phyloP scores from a whole-genome alignment of 2,888 invertebrate genomes.

The Ethmia dodecea region DNA sequence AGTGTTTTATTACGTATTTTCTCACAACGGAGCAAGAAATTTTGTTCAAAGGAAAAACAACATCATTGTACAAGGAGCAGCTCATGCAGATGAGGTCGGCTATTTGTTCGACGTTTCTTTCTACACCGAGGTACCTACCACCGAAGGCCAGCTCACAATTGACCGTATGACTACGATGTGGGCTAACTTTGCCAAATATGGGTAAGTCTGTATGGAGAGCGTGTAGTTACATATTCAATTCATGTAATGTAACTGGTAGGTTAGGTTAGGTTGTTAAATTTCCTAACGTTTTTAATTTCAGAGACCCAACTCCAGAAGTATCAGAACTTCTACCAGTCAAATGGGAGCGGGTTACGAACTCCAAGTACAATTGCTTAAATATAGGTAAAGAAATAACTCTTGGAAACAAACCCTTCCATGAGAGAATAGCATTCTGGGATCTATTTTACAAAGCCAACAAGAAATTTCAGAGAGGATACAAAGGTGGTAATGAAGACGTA shows the following conservation, averaged over 20 bases:
- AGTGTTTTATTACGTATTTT: slow-evolving; percentile 49
- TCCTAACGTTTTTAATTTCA: slow-evolving; percentile 11
- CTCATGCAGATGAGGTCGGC: slow-evolving; percentile 43
- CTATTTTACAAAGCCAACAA: slow-evolving; percentile 9
- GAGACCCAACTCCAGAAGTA: slow-evolving; percentile 17
- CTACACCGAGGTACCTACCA: slow-evolving; percentile 17
- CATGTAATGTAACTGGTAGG: too few species aligned
- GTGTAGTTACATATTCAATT: too few species aligned
- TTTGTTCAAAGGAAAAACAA: slow-evolving; percentile 21
- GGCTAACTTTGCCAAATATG: slow-evolving; percentile 11
- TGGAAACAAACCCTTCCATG: slow-evolving; percentile 20
- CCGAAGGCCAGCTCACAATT: slow-evolving; percentile 35
- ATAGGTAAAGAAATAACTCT: slow-evolving; percentile 18
- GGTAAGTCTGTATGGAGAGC: slow-evolving; percentile 8
- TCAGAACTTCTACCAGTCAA: slow-evolving; percentile 15
- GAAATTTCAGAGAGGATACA: not conserved
- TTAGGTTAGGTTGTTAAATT: too few species aligned
- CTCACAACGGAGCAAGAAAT: slow-evolving; percentile 40
- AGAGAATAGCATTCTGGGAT: slow-evolving; percentile 30
- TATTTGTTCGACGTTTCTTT: slow-evolving; percentile 38
- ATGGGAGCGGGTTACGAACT: slow-evolving; percentile 15
- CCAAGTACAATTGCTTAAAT: slow-evolving; percentile 16
- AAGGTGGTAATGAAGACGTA: too few species aligned
- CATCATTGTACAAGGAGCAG: slow-evolving; percentile 26
- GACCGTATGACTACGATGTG: slow-evolving; percentile 41